Conservation (phyloP, 1,140 invertebrate genomes). For the Pseudomyrmex gracilis region DNA sequence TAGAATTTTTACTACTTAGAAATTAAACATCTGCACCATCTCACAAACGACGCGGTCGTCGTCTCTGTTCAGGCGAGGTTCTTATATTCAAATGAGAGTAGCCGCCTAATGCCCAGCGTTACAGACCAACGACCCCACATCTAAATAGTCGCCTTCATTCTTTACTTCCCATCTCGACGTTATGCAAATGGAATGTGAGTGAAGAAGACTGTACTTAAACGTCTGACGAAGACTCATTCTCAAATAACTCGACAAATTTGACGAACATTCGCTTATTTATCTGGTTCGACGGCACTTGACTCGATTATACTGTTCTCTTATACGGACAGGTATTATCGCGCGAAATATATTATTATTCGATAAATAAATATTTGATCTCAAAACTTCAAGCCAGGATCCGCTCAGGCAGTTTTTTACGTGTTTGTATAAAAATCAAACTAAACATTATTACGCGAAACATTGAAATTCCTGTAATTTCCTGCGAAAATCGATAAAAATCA, state of each 20-base stretch:
- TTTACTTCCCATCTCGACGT: slow-evolving; percentile 78
- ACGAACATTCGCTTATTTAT: slow-evolving; percentile 11
- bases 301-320: background rate
- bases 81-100: slow-evolving; percentile 81
- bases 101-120: slow-evolving; percentile 72
- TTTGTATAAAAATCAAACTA: background rate
- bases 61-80: slow-evolving; percentile 69
- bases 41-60: slow-evolving; percentile 6
- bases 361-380: background rate
- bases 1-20: background rate
- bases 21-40: background rate
- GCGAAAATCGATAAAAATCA: background rate
- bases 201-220: slow-evolving; percentile 63
- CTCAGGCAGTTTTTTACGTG: background rate
- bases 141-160: slow-evolving; percentile 78
- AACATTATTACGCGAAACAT: background rate
- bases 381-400: background rate
- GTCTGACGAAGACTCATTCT: slow-evolving; percentile 46
- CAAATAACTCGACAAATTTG: slow-evolving; percentile 56
- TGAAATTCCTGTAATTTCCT: background rate
- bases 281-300: background rate
- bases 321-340: background rate
- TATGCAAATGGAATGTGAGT: slow-evolving; percentile 77
- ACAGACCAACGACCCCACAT: slow-evolving; percentile 72
- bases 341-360: background rate